Conservation (phyloP, 1,140 invertebrate genomes). For the Dendroctonus valens region DNA sequence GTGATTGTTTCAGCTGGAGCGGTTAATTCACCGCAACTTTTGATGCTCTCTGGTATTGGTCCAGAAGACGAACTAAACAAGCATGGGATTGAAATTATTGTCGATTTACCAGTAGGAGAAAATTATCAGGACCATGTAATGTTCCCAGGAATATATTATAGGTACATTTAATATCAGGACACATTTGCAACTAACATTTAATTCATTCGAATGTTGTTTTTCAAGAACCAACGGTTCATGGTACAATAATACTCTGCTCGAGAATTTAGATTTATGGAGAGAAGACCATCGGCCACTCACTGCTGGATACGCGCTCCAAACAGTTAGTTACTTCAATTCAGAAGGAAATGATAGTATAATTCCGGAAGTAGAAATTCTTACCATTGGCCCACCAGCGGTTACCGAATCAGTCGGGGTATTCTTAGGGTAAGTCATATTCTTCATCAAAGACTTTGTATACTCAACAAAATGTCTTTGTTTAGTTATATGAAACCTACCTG, state of each 20-base stretch:
- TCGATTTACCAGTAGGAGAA: constrained; percentile 70
- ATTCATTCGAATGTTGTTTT: constrained; percentile 44
- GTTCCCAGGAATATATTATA: constrained; percentile 44
- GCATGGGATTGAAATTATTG: constrained; percentile 61
- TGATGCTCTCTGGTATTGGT: constrained; percentile 84
- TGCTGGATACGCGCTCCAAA: background rate
- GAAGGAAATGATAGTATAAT: background rate
- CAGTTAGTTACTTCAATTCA: constrained; percentile 21
- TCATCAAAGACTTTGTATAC: too few species aligned
- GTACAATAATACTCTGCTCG: constrained; percentile 7
- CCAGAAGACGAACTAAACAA: constrained; percentile 65
- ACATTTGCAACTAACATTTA: background rate
- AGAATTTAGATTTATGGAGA: constrained; percentile 29
- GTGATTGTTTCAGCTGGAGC: constrained; percentile 75
- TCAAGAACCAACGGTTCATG: constrained; percentile 30
- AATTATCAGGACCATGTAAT: constrained; percentile 78
- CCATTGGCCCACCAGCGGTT: constrained; percentile 3
- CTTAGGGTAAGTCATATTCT: background rate
- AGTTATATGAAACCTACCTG: too few species aligned
- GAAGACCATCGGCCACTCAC: constrained; percentile 17
- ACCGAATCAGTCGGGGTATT: background rate
- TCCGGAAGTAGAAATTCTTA: constrained; percentile 32
- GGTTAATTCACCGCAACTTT: constrained; percentile 70
- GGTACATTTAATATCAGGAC: constrained; percentile 1
- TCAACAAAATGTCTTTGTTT: too few species aligned